Evolutionary conservation across 1,140 invertebrate species (phyloP), one percentile per base, ranked within the genome.

Genomic region (Drosophila lacertosa): DNA sequence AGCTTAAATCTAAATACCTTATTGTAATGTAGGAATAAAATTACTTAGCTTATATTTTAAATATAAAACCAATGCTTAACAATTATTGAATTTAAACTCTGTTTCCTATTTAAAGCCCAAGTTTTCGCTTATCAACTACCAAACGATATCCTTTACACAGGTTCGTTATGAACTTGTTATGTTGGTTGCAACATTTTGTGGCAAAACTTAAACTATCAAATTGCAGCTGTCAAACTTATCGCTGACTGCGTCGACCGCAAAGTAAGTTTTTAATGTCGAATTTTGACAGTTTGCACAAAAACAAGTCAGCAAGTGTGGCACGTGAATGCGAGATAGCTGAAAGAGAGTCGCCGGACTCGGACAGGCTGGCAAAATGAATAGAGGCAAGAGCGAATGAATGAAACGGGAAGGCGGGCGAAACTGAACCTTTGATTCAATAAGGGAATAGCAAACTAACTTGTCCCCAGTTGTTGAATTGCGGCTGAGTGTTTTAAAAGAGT

Each of bases 351-450:
- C 1, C 26, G 9, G 9, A 29, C n/a, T n/a, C n/a, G n/a, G n/a
- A n/a, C n/a, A n/a, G 11, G 42, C 42, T 45, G 42, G 1, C 20
- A 45, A n/a, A n/a, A n/a, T n/a, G n/a, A n/a, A n/a, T n/a, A n/a
- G n/a, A n/a, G n/a, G n/a, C 29, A 32, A 18, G 15, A 4, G 13
- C 5, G 47, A n/a, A n/a, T n/a, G n/a, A n/a, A n/a, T 6, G 10
- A 4, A 9, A 11, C 4, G 44, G 3, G 44, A 5, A 5, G 15
- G 7, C 24, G n/a, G 24, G 47, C 15, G 24, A 40, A 58, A 32
- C 18, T n/a, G 13, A 50, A 42, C 33, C 44, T 16, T 9, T 67
- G 20, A 66, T 66, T 66, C 42, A 58, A 66, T 66, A 35, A 66
- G 22, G 24, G 22, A 44, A 48, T 29, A n/a, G 13, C 13, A 6